Conservation (phyloP, 2,888 invertebrate species). For the Drosophila pseudotalamancana region DNA sequence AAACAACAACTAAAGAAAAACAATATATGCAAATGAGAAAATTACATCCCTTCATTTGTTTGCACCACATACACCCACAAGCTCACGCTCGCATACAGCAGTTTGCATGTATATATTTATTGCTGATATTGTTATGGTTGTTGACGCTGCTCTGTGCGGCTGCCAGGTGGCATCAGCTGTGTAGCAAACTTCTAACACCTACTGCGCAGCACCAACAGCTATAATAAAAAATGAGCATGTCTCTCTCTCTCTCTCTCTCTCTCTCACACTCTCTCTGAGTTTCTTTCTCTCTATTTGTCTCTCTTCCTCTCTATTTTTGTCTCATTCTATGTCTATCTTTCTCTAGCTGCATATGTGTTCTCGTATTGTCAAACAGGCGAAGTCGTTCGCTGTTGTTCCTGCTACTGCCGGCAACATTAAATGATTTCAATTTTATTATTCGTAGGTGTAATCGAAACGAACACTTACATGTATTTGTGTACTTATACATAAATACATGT, state of each 20-base stretch:
- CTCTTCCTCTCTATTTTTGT: background rate
- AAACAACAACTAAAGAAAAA: constrained; percentile 60
- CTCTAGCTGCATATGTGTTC: constrained; percentile 58
- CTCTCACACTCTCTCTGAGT: background rate
- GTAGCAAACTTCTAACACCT: constrained; percentile 68
- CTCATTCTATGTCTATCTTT: background rate
- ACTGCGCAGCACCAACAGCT: constrained; percentile 7
- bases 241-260: background rate
- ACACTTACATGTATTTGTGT: constrained; percentile 4
- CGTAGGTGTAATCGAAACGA: constrained; percentile 67
- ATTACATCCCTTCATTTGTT: constrained; percentile 84
- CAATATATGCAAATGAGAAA: constrained; percentile 79
- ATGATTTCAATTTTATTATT: constrained; percentile 82
- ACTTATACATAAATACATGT: constrained; percentile 12
- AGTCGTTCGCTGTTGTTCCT: constrained; percentile 39
- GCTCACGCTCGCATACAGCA: constrained; percentile 1
- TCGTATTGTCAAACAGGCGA: constrained; percentile 67
- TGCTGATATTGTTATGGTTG: constrained; percentile 46
- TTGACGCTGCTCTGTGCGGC: background rate
- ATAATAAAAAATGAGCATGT: constrained; percentile 11
- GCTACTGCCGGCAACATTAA: constrained; percentile 65
- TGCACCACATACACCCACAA: constrained; percentile 51
- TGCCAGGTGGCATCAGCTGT: constrained; percentile 60
- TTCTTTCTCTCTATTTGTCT: constrained; percentile 3
- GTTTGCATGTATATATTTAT: constrained; percentile 27